Conservation (phyloP, 2,888 invertebrate genomes). For the Tetragonula carbonaria region DNA sequence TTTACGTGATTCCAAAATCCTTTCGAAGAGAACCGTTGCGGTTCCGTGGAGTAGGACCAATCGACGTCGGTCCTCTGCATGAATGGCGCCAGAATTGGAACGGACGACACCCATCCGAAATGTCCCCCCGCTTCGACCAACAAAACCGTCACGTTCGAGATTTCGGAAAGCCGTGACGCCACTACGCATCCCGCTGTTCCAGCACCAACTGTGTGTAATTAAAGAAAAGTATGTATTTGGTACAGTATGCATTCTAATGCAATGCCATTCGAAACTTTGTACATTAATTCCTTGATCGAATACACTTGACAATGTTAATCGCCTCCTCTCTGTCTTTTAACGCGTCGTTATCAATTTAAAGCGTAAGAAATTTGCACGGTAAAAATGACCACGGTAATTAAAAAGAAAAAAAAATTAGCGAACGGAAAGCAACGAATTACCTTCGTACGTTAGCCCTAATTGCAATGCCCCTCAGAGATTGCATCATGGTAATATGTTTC, state of each 20-base stretch:
- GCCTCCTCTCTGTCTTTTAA: not conserved
- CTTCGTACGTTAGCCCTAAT: too few relatives aligned
- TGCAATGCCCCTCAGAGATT: not conserved
- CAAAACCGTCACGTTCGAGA: conserved; percentile 86
- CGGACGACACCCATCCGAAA: conserved; percentile 88
- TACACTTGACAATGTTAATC: not conserved
- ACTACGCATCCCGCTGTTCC: conserved; percentile 90
- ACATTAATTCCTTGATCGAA: too few relatives aligned
- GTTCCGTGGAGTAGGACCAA: conserved; percentile 88
- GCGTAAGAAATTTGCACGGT: too few relatives aligned
- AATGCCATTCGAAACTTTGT: too few relatives aligned
- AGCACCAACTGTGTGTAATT: conserved; percentile 87
- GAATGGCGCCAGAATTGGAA: conserved; percentile 89
- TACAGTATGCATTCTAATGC: too few relatives aligned
- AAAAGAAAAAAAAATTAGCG: not conserved
- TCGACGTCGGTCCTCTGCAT: conserved; percentile 89
- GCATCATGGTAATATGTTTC: not conserved
- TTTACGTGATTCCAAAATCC: conserved; percentile 87
- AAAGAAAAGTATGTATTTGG: not conserved
- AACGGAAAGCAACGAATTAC: not conserved
- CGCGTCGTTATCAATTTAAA: not conserved
- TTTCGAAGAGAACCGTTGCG: conserved; percentile 88
- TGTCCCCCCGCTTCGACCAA: conserved; percentile 90
- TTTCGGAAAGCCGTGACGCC: conserved; percentile 87
- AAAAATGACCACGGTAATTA: too few relatives aligned